These are phyloP conservation scores for Macrobrachium nipponense DNA, from an alignment of 1,140 invertebrate genomes.

Conservation along the genomic window DNA sequence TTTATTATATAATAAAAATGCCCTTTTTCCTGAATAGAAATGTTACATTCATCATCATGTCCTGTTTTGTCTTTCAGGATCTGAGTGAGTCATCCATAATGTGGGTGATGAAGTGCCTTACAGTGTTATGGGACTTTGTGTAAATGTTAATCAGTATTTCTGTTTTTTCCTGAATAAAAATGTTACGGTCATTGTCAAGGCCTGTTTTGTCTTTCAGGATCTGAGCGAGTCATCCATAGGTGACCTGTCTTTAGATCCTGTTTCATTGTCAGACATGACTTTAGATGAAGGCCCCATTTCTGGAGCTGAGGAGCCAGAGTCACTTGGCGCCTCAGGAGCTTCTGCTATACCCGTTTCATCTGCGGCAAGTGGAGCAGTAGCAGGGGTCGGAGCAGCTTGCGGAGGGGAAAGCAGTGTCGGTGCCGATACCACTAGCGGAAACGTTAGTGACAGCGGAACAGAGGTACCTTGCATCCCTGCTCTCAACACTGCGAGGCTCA, in stretches of 20 bases:
- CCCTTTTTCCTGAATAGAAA: background rate
- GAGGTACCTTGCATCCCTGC: conserved; percentile 55
- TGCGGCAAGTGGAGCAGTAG: background rate
- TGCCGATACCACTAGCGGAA: conserved; percentile 34
- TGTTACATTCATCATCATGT: background rate
- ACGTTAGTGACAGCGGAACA: conserved; percentile 50
- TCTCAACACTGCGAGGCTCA: conserved; percentile 50
- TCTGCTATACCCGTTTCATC: background rate
- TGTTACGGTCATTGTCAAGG: background rate
- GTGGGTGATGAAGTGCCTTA: too few relatives aligned
- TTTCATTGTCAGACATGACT: conserved; percentile 59
- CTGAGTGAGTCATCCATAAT: conserved; percentile 48
- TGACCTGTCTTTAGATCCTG: conserved; percentile 48
- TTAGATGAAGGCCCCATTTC: conserved; percentile 49
- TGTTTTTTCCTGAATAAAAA: background rate
- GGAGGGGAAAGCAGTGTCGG: conserved; percentile 32
- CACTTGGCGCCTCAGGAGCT: conserved; percentile 31
- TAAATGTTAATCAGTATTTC: background rate
- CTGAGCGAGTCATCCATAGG: conserved; percentile 55
- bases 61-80: conserved; percentile 13
- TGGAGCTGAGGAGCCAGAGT: conserved; percentile 36
- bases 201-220: conserved; percentile 20
- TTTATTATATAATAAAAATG: too few relatives aligned
- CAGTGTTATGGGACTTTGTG: too few relatives aligned
- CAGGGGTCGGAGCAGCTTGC: background rate